A percentile compares a stretch with the other conserved stretches of the same genome.
phyloP scores from a whole-genome alignment of 2,797 vertebrate species.

The Moxostoma hubbsi region DNA sequence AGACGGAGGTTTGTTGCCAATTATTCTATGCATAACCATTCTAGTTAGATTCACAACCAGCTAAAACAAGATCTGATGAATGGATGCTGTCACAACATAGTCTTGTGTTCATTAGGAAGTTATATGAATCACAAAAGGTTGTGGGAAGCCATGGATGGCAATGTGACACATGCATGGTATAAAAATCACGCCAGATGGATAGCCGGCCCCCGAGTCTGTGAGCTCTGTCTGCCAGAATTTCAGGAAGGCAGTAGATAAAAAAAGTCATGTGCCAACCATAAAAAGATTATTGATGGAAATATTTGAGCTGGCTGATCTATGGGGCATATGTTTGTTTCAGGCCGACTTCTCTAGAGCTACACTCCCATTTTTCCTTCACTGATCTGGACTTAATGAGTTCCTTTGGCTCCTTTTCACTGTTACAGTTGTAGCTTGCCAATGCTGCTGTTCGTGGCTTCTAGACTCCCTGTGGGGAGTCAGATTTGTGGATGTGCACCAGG shows the following conservation, averaged over 20 bases:
- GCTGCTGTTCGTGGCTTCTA: not conserved
- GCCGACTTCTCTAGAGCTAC: constrained; percentile 36
- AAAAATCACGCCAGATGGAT: constrained; percentile 61
- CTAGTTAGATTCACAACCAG: constrained; percentile 1
- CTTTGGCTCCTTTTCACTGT: constrained; percentile 43
- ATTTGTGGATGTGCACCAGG: constrained; percentile 15
- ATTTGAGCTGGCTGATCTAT: constrained; percentile 62
- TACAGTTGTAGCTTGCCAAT: constrained; percentile 30
- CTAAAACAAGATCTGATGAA: constrained; percentile 29
- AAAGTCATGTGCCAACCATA: constrained; percentile 58
- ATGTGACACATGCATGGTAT: not conserved
- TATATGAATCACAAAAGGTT: constrained; percentile 23
- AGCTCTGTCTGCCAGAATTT: constrained; percentile 59
- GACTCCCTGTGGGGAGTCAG: not conserved
- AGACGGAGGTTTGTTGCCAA: constrained; percentile 2
- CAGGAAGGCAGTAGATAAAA: constrained; percentile 48
- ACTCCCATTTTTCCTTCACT: constrained; percentile 49
- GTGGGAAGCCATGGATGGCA: constrained; percentile 7
- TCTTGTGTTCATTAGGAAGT: constrained; percentile 24
- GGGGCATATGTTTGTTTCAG: constrained; percentile 62
- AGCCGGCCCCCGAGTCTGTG: constrained; percentile 50
- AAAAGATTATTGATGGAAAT: constrained; percentile 73
- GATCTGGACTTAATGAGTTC: constrained; percentile 60
- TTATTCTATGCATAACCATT: constrained; percentile 21
- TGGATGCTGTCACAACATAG: constrained; percentile 25